Evolutionary conservation across 2,797 vertebrate genomes (phyloP).

Genomic region (Hippoglossus hippoglossus): DNA sequence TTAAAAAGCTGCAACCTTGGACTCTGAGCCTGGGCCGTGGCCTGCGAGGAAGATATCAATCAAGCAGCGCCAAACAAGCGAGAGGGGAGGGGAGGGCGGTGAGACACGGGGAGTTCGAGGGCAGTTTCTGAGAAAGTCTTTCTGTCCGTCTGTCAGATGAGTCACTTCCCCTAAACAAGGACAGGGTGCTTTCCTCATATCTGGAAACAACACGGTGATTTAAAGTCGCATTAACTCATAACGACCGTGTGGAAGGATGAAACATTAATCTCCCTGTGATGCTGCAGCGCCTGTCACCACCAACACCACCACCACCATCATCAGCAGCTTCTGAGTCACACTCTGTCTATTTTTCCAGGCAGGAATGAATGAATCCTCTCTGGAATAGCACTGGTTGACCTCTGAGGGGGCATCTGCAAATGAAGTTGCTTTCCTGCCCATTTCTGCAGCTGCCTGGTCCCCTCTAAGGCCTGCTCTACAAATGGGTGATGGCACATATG

Average conservation of each 20-base stretch:
- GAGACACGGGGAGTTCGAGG: constrained; percentile 27
- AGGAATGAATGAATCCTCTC: constrained; percentile 53
- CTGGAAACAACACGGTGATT: constrained; percentile 48
- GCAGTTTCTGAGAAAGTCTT: constrained; percentile 48
- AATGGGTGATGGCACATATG: constrained; percentile 47
- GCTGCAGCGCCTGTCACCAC: constrained; percentile 49
- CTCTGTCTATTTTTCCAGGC: constrained; percentile 51
- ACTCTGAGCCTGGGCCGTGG: constrained; percentile 58
- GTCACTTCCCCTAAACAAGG: constrained; percentile 24
- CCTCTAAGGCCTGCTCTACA: constrained; percentile 31
- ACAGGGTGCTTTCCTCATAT: constrained; percentile 26
- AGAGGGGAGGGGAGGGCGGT: constrained; percentile 52
- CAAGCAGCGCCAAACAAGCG: constrained; percentile 71
- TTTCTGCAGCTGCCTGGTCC: constrained; percentile 63
- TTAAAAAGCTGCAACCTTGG: constrained; percentile 78
- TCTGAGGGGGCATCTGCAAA: constrained; percentile 51
- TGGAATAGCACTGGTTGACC: constrained; percentile 51
- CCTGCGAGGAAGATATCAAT: constrained; percentile 80
- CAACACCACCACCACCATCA: constrained; percentile 27
- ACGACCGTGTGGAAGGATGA: constrained; percentile 59
- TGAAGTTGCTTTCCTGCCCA: constrained; percentile 53
- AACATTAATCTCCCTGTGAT: constrained; percentile 66
- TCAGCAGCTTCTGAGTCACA: constrained; percentile 56
- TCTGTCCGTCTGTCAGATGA: constrained; percentile 33
- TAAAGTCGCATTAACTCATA: constrained; percentile 63